These are phyloP conservation scores for Xestia sexstrigata DNA, from an alignment of 2,888 invertebrate species.

Conservation along the genomic window DNA sequence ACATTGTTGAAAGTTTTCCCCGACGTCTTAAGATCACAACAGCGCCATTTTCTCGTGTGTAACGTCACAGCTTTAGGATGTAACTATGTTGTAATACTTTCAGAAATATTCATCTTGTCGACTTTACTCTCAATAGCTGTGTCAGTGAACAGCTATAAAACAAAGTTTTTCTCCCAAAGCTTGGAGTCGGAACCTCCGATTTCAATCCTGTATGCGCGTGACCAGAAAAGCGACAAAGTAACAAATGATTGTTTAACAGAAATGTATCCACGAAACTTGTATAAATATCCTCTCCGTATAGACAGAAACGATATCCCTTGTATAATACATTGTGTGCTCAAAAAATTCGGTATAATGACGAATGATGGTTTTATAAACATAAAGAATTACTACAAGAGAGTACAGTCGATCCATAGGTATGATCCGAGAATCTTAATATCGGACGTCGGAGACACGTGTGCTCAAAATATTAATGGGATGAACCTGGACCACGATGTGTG, in stretches of 20 bases:
- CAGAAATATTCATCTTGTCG: slow-evolving; percentile 79
- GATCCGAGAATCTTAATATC: slow-evolving; percentile 87
- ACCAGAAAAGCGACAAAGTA: slow-evolving; percentile 83
- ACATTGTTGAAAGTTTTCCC: slow-evolving; percentile 36
- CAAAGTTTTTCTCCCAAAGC: slow-evolving; percentile 80
- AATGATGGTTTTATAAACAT: slow-evolving; percentile 86
- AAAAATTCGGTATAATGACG: slow-evolving; percentile 87
- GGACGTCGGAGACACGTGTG: slow-evolving; percentile 87
- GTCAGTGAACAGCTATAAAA: slow-evolving; percentile 75
- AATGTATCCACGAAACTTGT: slow-evolving; percentile 86
- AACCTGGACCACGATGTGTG: slow-evolving; percentile 87
- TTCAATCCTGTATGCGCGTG: slow-evolving; percentile 85
- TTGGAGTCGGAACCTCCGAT: slow-evolving; percentile 84
- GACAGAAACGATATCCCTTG: slow-evolving; percentile 87
- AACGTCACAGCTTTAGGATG: slow-evolving; percentile 17
- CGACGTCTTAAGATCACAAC: slow-evolving; percentile 2
- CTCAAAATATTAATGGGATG: slow-evolving; percentile 86
- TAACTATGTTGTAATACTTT: slow-evolving; percentile 71
- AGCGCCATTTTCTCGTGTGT: slow-evolving; percentile 18
- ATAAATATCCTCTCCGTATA: slow-evolving; percentile 84
- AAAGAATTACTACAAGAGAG: slow-evolving; percentile 85
- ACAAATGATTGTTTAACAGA: slow-evolving; percentile 84
- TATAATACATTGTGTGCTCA: slow-evolving; percentile 87
- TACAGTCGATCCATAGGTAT: slow-evolving; percentile 85
- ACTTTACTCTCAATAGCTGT: slow-evolving; percentile 73